Conservation (phyloP, 2,797 vertebrate genomes). For the Halcyon chelicuti region DNA sequence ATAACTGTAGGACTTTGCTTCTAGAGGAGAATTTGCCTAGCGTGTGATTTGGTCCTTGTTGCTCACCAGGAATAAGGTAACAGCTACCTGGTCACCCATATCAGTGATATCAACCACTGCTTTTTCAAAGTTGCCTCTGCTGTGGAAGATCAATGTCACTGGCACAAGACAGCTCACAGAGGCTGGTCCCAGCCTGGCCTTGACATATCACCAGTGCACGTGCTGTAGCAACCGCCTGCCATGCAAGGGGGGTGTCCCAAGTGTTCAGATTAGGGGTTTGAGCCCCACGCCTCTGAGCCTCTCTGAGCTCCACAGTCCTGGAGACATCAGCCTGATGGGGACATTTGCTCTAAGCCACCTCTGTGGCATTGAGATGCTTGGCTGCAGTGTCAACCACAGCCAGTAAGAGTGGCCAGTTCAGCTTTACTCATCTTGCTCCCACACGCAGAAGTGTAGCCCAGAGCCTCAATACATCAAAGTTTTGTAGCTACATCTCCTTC, state of each 20-base stretch:
- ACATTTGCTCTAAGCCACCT: neutral
- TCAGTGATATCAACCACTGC: neutral
- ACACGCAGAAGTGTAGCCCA: neutral
- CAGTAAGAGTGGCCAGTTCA: fast-evolving
- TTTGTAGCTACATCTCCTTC: neutral
- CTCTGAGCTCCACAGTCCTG: neutral
- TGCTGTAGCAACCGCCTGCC: fast-evolving
- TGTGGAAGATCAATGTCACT: neutral
- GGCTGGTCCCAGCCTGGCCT: neutral
- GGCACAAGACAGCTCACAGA: neutral
- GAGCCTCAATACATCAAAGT: neutral
- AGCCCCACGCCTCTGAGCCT: neutral
- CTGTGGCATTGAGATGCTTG: neutral
- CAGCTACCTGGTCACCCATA: neutral
- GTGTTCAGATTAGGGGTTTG: neutral
- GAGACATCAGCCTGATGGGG: neutral
- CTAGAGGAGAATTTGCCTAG: neutral
- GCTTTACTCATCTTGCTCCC: neutral
- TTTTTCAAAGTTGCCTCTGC: neutral
- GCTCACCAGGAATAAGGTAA: neutral
- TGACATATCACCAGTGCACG: neutral
- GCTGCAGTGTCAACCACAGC: neutral
- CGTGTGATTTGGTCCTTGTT: neutral
- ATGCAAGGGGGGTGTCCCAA: neutral
- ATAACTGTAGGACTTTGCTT: neutral